Base-by-base conservation (phyloP, 2,113 vertebrate genomes). In the Campylomormyrus numenius region DNA sequence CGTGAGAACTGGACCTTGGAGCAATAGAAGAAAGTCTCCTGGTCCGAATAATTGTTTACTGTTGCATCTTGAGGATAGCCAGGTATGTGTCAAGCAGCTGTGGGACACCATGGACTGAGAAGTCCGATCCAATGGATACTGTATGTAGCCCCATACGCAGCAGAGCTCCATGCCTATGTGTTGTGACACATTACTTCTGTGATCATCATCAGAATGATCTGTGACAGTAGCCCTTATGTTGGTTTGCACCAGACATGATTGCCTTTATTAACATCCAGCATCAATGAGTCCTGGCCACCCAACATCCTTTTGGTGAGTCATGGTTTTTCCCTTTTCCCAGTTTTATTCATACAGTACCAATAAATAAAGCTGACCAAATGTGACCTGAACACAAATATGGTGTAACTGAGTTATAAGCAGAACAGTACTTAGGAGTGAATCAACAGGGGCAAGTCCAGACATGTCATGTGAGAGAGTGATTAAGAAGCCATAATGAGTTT, bases 401-500 rank as follows among this genome's bases (percentile, higher is more conserved):
- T 3, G 7, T 84, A 24, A 46, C 80, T 84, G 80, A 84, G 80
- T 42, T 48, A n/a, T 19, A 46, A 84, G 80, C 31, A 46, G 58
- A 27, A 46, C 42, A 84, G 80, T 21, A 42, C 19, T 17, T 11
- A 58, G 10, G 21, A 77, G 66, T 66, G 42, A 88, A 45, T 66
- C 88, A 88, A 62, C 39, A 35, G 9, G 52, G 58, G 11, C 46
- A 49, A 52, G 19, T 86, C 85, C 85, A 52, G 46, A 27, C 85
- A 52, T 15, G 88, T 46, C 19, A 48, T 13, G 27, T 50, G 35
- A 89, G 27, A 50, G 17, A 80, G 66, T 48, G 53, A 80, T 89
- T 89, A 89, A 89, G n/a, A n/a, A 52, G 88, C 88, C 9, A 45
- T 89, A 84, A 83, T 35, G n/a, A 84, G 89, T 10, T 84, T 42